Percentiles rank a stretch among this genome's conserved stretches.
phyloP scores from a whole-genome alignment of 2,888 invertebrate species.

The Limnephilus rhombicus region DNA sequence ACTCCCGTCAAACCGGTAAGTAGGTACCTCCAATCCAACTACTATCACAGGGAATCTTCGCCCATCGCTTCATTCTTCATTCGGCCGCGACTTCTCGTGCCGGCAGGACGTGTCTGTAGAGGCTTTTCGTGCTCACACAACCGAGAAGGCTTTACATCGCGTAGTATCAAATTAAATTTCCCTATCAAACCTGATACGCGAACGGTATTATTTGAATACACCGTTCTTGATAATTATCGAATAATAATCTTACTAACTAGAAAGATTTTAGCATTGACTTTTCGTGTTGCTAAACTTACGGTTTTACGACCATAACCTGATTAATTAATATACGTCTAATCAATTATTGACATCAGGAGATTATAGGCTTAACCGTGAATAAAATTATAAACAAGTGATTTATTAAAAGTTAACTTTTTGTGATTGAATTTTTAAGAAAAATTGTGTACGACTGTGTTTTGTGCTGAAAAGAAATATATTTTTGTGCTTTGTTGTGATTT shows the following conservation, averaged over 20 bases:
- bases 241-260: neutral
- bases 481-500: slow-evolving; percentile 8
- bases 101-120: slow-evolving; percentile 5
- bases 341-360: neutral
- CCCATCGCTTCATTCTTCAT: neutral
- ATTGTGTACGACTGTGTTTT: neutral
- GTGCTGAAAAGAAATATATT: slow-evolving; percentile 19
- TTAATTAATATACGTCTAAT: neutral
- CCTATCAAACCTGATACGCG: neutral
- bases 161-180: neutral
- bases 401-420: no score
- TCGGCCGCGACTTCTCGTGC: slow-evolving; percentile 33
- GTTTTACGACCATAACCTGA: neutral
- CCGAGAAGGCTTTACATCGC: slow-evolving; percentile 13
- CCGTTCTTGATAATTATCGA: neutral
- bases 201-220: neutral
- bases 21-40: neutral
- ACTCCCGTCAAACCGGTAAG: slow-evolving; percentile 32
- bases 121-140: neutral
- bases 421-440: neutral
- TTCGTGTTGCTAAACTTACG: neutral
- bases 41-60: slow-evolving; percentile 35
- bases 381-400: neutral
- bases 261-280: neutral
- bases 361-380: neutral